Base-by-base conservation (phyloP, 2,888 invertebrate genomes). In the Nemotelus pantherinus region DNA sequence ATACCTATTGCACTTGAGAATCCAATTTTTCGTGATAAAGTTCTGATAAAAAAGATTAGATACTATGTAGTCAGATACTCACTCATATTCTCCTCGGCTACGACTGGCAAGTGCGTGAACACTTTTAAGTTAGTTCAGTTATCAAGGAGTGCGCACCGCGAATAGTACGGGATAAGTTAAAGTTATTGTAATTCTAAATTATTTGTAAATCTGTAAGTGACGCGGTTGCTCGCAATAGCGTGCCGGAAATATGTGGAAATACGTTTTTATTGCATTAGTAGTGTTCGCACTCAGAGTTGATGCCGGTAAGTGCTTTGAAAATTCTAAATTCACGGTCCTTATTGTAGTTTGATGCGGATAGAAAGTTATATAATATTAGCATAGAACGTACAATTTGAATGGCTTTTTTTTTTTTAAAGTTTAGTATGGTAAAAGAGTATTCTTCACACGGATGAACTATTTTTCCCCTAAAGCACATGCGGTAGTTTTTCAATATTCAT, bases 21-120 rank as follows among this genome's bases (percentile, higher is more conserved):
- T 58, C 65, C 43, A 65, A 65, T 65, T 41, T 65, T 65, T 65
- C 10, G 43, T 41, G 70, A 70, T 70, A 70, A 70, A 39, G 43
- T 70, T 70, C 53, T 70, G 70, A 53, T 70, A 70, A 25, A 25
- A 25, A 25, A 70, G 70, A 70, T 70, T 70, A 70, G 70, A 70
- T 70, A 70, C 43, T 25, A 10, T 55, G 50, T 25, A 25, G 25
- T 25, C 25, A 25, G 25, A 25, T 25, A 25, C 25, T 25, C 25
- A 25, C 25, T 25, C 25, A 70, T 70, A n/a, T 55, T 70, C 43
- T 70, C 41, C 55, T 70, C 55, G 70, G 47, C 43, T 70, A 25
- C 25, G 25, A 25, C 25, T 55, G 6, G 53, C 47, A 47, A 65
- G 65, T 65, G 45, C 65, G 47, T 4, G 45, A 65, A 65, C 10